Evolutionary conservation across 2,888 invertebrate species (phyloP), one percentile per base, ranked within the genome.

Genomic region (Tinea trinotella): DNA sequence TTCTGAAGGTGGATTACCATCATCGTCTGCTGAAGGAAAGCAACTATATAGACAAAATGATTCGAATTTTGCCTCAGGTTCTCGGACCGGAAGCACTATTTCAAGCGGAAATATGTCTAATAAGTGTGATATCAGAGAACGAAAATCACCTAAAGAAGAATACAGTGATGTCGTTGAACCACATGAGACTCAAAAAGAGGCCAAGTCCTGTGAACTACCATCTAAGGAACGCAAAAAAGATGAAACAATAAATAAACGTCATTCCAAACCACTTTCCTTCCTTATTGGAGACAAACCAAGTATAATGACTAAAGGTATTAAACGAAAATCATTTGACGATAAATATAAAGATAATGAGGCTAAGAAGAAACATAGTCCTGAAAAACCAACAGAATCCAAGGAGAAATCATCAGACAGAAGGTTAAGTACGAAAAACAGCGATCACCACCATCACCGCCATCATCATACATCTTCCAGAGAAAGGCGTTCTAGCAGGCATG

Each of bases 11-110:
- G 87, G 90, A 88, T 88, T 89, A 88, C 87, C 90, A 89, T 87
- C 91, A 87, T 87, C 90, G 88, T 70, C 89, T 91, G 74, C 82
- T 93, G 89, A 92, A 88, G 88, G 92, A 92, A 90, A 91, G 90
- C 91, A 93, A 92, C 78, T 89, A 83, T 63, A 75, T 70, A 70
- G 87, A 86, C 62, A 79, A 83, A 68, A 65, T 61, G 68, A 65
- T 58, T 65, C 84, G 80, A 72, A 77, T 65, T 71, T 82, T 76
- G 71, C 82, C 81, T 74, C 88, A 70, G 80, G 90, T 90, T 87
- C 90, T 90, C 79, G 90, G 88, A 69, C 89, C 89, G 76, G 90
- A 90, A 87, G 89, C 88, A 78, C 82, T 91, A 74, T 88, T 88
- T 75, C 89, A 88, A 71, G 88, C 89, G 86, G 90, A 91, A 87